Conservation (phyloP, 2,113 vertebrate species). For the Zosterops pallidus region DNA sequence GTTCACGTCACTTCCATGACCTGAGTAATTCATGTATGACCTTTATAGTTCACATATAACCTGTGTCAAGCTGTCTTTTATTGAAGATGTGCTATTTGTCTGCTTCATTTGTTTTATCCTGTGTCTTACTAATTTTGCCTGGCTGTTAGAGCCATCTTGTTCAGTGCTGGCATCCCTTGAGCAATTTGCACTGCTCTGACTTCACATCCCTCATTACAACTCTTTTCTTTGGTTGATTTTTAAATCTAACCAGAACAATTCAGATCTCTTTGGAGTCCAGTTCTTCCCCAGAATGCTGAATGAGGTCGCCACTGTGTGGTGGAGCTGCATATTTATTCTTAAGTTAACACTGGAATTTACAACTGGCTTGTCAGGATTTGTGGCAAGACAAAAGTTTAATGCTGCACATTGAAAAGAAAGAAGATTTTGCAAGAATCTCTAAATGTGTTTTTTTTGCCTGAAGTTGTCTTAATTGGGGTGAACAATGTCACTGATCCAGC, state of each 20-base stretch:
- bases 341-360: not conserved
- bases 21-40: not conserved
- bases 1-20: not conserved
- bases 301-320: not conserved
- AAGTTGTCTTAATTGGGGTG: not conserved
- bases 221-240: not conserved
- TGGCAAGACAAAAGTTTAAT: not conserved
- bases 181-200: not conserved
- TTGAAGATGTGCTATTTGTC: not conserved
- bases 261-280: not conserved
- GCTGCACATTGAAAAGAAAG: not conserved
- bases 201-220: rapidly evolving
- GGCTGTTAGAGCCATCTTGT: not conserved
- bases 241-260: not conserved
- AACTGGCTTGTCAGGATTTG: not conserved
- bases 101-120: not conserved
- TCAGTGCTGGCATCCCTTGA: not conserved
- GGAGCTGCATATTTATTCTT: not conserved
- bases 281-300: not conserved
- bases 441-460: not conserved
- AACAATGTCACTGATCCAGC: not conserved
- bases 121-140: not conserved
- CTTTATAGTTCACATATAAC: not conserved
- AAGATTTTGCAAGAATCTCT: not conserved
- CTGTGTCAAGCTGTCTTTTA: not conserved